A percentile compares a stretch with the other conserved stretches of the same genome.
phyloP scores from a whole-genome alignment of 1,140 invertebrate genomes.

The Trichonephila clavipes region DNA sequence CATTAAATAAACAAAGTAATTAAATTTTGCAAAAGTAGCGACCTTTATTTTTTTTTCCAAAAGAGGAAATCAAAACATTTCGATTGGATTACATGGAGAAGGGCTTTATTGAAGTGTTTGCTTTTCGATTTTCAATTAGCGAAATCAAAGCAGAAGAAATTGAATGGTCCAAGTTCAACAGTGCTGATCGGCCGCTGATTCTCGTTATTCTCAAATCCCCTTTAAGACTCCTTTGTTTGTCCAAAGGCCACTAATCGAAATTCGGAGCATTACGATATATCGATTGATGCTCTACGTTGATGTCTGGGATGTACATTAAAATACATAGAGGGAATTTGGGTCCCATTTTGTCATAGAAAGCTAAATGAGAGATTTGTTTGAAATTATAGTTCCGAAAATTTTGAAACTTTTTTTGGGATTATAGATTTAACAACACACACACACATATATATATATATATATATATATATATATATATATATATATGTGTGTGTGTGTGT shows the following conservation, averaged over 20 bases:
- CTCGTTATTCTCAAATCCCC: background rate
- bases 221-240: conserved; percentile 7
- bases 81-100: conserved; percentile 1
- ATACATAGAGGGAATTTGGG: background rate
- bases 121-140: conserved; percentile 46
- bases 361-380: no score
- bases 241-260: background rate
- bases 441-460: no score
- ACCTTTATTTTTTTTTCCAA: background rate
- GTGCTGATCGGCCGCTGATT: background rate
- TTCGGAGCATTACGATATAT: background rate
- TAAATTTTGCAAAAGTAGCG: background rate
- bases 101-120: conserved; percentile 1
- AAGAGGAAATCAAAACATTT: conserved; percentile 2
- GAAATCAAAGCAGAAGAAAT: conserved; percentile 42
- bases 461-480: no score
- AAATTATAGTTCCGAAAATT: no score
- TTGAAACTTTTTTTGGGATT: no score
- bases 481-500: no score
- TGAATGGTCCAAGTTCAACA: background rate
- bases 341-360: background rate
- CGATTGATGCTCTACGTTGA: background rate
- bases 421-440: no score
- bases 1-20: background rate
- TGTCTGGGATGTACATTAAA: background rate